phyloP scores from a whole-genome alignment of 2,113 vertebrate species.

The Balaenoptera acutorostrata region DNA sequence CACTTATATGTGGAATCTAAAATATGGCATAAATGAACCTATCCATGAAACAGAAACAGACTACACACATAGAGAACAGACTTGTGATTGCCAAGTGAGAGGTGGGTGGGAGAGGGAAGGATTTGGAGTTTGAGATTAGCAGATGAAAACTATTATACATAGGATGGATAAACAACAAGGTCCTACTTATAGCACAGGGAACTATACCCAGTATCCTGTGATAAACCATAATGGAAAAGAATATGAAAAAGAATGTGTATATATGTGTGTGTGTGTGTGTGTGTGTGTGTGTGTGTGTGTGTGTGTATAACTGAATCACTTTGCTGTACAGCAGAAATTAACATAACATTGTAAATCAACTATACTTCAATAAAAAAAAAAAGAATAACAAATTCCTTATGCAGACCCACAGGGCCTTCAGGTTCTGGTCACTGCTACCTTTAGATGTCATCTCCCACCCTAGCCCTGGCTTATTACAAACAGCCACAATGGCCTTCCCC shows the following conservation, averaged over 20 bases:
- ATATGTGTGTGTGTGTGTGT: too few species aligned
- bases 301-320: too few species aligned
- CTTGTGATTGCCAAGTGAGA: not conserved
- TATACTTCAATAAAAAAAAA: not conserved
- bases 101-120: not conserved
- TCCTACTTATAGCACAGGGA: not conserved
- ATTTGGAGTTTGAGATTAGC: not conserved
- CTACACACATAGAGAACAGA: not conserved
- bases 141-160: not conserved
- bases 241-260: not conserved
- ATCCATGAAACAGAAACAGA: not conserved
- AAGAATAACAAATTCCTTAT: not conserved
- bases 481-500: not conserved
- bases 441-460: too few species aligned
- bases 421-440: not conserved
- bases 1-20: not conserved
- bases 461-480: not conserved
- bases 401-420: not conserved
- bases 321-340: too few species aligned
- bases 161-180: not conserved
- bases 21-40: not conserved
- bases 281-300: too few species aligned
- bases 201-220: not conserved
- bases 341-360: not conserved
- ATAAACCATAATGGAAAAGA: not conserved